Evolutionary conservation across 1,140 invertebrate genomes (phyloP), one percentile per base, ranked within the genome.

Genomic region (Eumaeus atala): DNA sequence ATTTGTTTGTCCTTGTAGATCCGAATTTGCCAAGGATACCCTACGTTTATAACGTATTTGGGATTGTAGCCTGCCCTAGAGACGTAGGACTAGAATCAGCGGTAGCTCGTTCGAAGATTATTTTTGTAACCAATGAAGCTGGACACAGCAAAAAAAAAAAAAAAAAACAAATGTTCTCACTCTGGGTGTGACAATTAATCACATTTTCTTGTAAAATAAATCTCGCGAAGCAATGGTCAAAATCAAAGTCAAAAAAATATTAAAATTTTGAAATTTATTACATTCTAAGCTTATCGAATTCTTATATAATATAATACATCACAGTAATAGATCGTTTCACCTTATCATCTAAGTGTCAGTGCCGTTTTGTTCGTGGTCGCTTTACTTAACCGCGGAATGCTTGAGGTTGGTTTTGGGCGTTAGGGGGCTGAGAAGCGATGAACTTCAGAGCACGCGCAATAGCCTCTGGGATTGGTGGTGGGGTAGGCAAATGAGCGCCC

Each of bases 381-480:
- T 40, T 18, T 14, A 40, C 18, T 74, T 72, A 82, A 58, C 76
- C 76, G 58, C 73, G 68, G 68, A 74, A 76, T 4, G 54, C 44
- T 58, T 73, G 64, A 9, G 16, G 36, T 48, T 61, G 58, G 52
- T 61, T 66, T 42, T 74, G 66, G 8, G 61, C 60, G 53, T 77
- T 77, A 37, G 75, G 73, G 14, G 74, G 69, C 51, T 81, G 76
- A 8, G 81, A 78, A n/a, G 85, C 70, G 68, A 90, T 90, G 74
- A 89, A 90, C 37, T 90, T 89, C 10, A 93, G 82, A 36, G 91
- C 84, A 62, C 89, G 89, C 48, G 77, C 79, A 67, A 93, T 92
- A 9, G 90, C 91, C 61, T 90, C 91, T 12, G 92, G 91, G 68
- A 92, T 90, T 40, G 92, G 91, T 10, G 91, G 91, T 44, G 92